Evolutionary conservation across 1,140 invertebrate species (phyloP).

Genomic region (Ylistrum balloti): DNA sequence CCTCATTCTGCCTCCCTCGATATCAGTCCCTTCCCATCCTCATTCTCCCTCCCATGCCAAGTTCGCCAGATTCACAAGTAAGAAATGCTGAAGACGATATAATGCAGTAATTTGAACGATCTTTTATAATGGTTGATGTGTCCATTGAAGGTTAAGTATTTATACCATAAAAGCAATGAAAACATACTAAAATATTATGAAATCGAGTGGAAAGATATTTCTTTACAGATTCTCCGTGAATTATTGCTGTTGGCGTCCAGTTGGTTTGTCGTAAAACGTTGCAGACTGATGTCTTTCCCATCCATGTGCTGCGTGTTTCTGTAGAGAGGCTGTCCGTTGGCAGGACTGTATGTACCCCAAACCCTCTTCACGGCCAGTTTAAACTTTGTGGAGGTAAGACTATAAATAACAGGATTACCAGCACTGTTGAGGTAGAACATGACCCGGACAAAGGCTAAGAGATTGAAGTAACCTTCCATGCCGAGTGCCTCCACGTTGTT

Average conservation of each 20-base stretch:
- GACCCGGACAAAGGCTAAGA: constrained; percentile 89
- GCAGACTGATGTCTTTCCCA: background rate
- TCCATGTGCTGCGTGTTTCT: background rate
- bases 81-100: too few species aligned
- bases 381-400: constrained; percentile 76
- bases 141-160: too few species aligned
- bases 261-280: background rate
- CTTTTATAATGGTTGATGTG: too few species aligned
- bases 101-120: too few species aligned
- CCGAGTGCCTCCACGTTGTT: constrained; percentile 88
- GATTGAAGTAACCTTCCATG: constrained; percentile 91
- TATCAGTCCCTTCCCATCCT: too few species aligned
- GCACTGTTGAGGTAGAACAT: constrained; percentile 77
- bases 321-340: background rate
- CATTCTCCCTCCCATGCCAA: too few species aligned
- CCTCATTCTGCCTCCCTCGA: too few species aligned
- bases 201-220: background rate
- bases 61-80: too few species aligned
- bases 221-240: constrained; percentile 12
- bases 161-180: too few species aligned
- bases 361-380: constrained; percentile 67
- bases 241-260: background rate
- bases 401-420: constrained; percentile 79
- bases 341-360: background rate
- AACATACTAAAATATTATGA: too few species aligned